A percentile compares a stretch with the other conserved stretches of the same genome.
Conservation (phyloP, 2,888 invertebrate species). For the Tenthredo amoena region DNA sequence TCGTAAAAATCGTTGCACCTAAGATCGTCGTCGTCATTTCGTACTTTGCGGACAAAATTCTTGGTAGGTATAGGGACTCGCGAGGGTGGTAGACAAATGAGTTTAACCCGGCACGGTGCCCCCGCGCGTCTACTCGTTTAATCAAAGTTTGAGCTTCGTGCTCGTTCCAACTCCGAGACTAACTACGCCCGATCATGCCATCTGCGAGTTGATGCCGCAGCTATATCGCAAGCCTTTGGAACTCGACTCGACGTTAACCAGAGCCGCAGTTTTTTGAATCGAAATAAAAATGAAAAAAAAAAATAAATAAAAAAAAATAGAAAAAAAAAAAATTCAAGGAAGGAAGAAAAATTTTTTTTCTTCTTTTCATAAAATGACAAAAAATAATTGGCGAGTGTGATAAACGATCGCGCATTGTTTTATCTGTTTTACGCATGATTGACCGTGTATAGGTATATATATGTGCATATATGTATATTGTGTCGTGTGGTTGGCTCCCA, state of each 20-base stretch:
- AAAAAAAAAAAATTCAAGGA: neutral
- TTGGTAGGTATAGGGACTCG: neutral
- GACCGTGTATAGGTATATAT: too few relatives aligned
- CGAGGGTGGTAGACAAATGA: conserved; percentile 64
- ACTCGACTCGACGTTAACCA: neutral
- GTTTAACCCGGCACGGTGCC: conserved; percentile 60
- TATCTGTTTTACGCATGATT: neutral
- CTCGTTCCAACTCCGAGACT: conserved; percentile 62
- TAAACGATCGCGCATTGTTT: neutral
- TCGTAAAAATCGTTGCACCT: too few relatives aligned
- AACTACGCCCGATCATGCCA: conserved; percentile 74
- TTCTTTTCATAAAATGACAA: neutral
- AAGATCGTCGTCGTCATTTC: neutral
- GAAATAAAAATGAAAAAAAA: too few relatives aligned
- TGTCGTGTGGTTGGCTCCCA: conserved; percentile 18
- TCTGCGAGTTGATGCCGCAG: neutral
- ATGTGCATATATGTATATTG: neutral
- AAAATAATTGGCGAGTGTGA: neutral
- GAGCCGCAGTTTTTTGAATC: neutral
- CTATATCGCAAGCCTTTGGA: neutral
- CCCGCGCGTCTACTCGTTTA: conserved; percentile 69
- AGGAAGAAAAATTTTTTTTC: neutral
- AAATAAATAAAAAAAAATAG: too few relatives aligned
- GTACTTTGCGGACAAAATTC: neutral
- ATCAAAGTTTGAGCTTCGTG: conserved; percentile 75